Evolutionary conservation across 2,797 vertebrate species (phyloP).

Genomic region (Carapus acus): DNA sequence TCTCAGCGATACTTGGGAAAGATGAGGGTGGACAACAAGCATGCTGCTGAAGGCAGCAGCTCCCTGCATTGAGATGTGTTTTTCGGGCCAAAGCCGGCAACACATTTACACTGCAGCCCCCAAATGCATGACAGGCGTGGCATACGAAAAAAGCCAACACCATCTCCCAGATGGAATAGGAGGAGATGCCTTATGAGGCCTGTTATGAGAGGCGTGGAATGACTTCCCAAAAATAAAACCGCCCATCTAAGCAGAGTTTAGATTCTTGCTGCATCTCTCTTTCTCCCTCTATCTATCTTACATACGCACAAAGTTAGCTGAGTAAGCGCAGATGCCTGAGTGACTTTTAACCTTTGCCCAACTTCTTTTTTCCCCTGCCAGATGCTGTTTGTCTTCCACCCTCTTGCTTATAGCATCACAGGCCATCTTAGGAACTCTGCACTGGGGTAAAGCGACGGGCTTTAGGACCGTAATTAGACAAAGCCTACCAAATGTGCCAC

Average conservation of each 20-base stretch:
- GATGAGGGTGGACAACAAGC: conserved; percentile 40
- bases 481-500: conserved; percentile 52
- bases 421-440: conserved; percentile 51
- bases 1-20: conserved; percentile 41
- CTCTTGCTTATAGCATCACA: conserved; percentile 36
- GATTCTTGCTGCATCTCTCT: conserved; percentile 47
- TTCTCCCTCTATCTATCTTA: conserved; percentile 8
- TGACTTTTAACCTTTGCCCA: conserved; percentile 62
- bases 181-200: conserved; percentile 49
- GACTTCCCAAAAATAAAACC: conserved; percentile 58
- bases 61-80: conserved; percentile 42
- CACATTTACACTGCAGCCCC: conserved; percentile 46
- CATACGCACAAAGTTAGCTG: conserved; percentile 55
- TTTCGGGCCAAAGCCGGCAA: conserved; percentile 57
- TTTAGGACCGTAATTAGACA: conserved; percentile 61
- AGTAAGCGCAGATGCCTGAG: conserved; percentile 62
- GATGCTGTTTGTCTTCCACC: conserved; percentile 61
- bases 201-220: conserved; percentile 52
- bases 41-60: conserved; percentile 44
- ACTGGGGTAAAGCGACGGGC: conserved; percentile 41
- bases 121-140: conserved; percentile 53
- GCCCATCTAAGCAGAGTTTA: conserved; percentile 58
- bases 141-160: conserved; percentile 29
- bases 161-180: conserved; percentile 50
- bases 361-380: conserved; percentile 46